Conservation (phyloP, 2,888 invertebrate species). For the Merodon equestris region DNA sequence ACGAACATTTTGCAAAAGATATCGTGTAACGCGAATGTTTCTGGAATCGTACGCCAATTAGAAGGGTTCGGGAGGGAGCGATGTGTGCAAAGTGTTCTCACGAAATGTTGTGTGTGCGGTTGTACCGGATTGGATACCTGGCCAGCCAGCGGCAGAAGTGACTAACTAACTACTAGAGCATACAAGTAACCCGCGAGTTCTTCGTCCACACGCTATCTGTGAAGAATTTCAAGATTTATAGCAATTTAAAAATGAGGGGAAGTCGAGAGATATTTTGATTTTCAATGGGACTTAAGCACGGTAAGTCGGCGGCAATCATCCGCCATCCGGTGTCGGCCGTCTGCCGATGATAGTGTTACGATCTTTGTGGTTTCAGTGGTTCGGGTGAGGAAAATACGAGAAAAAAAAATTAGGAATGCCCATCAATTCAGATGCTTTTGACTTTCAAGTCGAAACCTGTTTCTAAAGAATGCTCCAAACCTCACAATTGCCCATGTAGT, state of each 20-base stretch:
- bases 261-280: slow-evolving; percentile 26
- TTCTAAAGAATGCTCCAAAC: slow-evolving; percentile 47
- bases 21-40: slow-evolving; percentile 30
- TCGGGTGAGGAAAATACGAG: not conserved
- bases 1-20: not conserved
- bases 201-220: slow-evolving; percentile 1
- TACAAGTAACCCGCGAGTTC: slow-evolving; percentile 29
- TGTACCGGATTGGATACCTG: slow-evolving; percentile 27
- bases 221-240: slow-evolving; percentile 40
- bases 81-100: slow-evolving; percentile 48
- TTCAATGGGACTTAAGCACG: slow-evolving; percentile 52
- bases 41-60: slow-evolving; percentile 29
- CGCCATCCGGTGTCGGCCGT: too few species aligned
- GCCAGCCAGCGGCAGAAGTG: slow-evolving; percentile 26
- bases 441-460: slow-evolving; percentile 61
- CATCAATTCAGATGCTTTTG: slow-evolving; percentile 60
- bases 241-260: slow-evolving; percentile 36
- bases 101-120: slow-evolving; percentile 22
- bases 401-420: slow-evolving; percentile 54
- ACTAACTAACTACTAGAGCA: slow-evolving; percentile 25
- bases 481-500: slow-evolving; percentile 45
- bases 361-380: slow-evolving; percentile 17
- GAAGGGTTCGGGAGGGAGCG: slow-evolving; percentile 6
- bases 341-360: not conserved
- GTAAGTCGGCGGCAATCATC: slow-evolving; percentile 42